These are phyloP conservation scores for Phasianus colchicus DNA, from an alignment of 2,113 vertebrate genomes.

Conservation along the genomic window DNA sequence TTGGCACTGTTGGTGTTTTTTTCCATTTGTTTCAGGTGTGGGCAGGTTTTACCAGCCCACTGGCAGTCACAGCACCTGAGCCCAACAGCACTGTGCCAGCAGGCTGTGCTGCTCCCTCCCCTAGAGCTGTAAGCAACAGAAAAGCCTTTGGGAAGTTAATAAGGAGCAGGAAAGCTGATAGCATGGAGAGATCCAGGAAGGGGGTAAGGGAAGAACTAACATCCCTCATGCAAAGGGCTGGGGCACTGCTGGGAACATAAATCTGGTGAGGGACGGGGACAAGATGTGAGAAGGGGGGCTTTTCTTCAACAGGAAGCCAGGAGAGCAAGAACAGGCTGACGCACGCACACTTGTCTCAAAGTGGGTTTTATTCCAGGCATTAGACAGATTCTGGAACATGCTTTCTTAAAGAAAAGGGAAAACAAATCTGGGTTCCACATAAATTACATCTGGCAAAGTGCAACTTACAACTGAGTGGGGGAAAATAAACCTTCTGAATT, in stretches of 20 bases:
- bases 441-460: conserved; percentile 67
- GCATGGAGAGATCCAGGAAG: not conserved
- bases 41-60: not conserved
- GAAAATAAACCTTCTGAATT: conserved; percentile 50
- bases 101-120: not conserved
- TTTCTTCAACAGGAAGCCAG: not conserved
- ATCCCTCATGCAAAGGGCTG: not conserved
- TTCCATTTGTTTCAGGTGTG: not conserved
- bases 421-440: conserved; percentile 60
- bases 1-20: not conserved
- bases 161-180: not conserved
- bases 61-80: not conserved
- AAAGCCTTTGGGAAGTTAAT: not conserved
- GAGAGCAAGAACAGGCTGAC: conserved; percentile 21
- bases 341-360: conserved; percentile 52
- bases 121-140: not conserved
- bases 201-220: not conserved
- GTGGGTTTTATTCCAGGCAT: conserved; percentile 80
- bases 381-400: conserved; percentile 79
- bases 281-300: not conserved
- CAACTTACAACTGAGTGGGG: conserved; percentile 35
- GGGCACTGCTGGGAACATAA: not conserved
- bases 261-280: not conserved
- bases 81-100: not conserved
- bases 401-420: conserved; percentile 79